These are phyloP conservation scores for Sebastes matsubarae DNA, from an alignment of 2,797 vertebrate genomes.

Conservation along the genomic window DNA sequence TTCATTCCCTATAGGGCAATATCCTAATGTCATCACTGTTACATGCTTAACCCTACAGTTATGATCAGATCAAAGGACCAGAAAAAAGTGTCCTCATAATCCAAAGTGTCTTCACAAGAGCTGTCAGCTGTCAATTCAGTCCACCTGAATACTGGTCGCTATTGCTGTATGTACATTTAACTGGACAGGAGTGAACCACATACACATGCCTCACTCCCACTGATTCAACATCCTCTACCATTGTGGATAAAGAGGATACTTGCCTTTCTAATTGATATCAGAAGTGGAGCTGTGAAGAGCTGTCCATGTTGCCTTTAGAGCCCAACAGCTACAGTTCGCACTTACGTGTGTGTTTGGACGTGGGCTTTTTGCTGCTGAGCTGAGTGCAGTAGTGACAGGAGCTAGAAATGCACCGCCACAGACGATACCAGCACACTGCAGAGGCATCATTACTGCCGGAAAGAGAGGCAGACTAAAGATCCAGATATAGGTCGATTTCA, in stretches of 20 bases:
- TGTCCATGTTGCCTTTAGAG: conserved; percentile 12
- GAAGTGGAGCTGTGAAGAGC: conserved; percentile 15
- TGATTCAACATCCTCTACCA: neutral
- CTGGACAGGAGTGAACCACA: neutral
- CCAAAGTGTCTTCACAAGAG: neutral
- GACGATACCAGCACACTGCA: conserved; percentile 9
- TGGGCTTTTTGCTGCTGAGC: conserved; percentile 24
- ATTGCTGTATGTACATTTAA: neutral
- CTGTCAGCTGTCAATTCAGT: neutral
- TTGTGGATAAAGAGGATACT: neutral
- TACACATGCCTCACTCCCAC: neutral
- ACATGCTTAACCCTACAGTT: neutral
- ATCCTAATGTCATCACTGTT: neutral
- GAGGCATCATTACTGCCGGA: conserved; percentile 16
- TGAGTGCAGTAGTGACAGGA: conserved; percentile 34
- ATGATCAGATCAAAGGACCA: neutral
- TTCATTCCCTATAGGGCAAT: neutral
- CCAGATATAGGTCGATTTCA: conserved; percentile 9
- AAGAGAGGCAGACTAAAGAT: neutral
- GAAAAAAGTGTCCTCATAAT: neutral
- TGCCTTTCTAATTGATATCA: conserved; percentile 5
- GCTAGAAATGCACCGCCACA: conserved; percentile 3
- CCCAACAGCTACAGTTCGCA: conserved; percentile 42
- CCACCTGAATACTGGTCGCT: neutral
- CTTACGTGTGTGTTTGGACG: conserved; percentile 27